A percentile compares a stretch with the other conserved stretches of the same genome.
Conservation (phyloP, 2,113 vertebrate genomes). For the Tychaedon coryphoeus region DNA sequence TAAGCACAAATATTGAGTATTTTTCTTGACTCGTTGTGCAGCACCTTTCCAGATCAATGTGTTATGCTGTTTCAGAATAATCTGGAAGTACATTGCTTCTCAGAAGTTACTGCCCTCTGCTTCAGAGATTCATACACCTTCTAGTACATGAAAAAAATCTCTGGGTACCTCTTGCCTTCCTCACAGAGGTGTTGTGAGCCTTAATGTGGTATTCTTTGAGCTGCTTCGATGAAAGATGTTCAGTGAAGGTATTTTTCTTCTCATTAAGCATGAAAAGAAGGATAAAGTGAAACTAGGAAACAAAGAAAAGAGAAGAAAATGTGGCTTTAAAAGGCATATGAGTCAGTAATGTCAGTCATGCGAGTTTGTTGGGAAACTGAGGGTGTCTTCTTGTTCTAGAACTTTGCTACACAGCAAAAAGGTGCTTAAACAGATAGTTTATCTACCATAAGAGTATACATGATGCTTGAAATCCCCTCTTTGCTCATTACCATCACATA, state of each 20-base stretch:
- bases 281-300: neutral
- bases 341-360: neutral
- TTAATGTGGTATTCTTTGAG: neutral
- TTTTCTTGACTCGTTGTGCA: neutral
- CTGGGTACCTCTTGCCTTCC: neutral
- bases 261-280: slow-evolving; percentile 15
- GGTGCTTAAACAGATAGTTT: neutral
- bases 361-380: neutral
- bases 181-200: neutral
- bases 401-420: neutral
- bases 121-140: neutral
- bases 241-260: neutral
- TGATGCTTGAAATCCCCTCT: neutral
- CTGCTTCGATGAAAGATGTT: neutral
- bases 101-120: neutral
- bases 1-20: neutral
- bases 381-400: neutral
- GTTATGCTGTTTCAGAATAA: neutral
- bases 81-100: neutral
- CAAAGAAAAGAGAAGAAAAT: neutral
- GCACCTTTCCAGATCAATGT: neutral
- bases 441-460: neutral
- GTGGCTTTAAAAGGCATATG: neutral
- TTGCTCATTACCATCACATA: neutral
- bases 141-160: neutral